These are phyloP conservation scores for Aethes cnicana DNA, from an alignment of 2,888 invertebrate species.

Conservation along the genomic window DNA sequence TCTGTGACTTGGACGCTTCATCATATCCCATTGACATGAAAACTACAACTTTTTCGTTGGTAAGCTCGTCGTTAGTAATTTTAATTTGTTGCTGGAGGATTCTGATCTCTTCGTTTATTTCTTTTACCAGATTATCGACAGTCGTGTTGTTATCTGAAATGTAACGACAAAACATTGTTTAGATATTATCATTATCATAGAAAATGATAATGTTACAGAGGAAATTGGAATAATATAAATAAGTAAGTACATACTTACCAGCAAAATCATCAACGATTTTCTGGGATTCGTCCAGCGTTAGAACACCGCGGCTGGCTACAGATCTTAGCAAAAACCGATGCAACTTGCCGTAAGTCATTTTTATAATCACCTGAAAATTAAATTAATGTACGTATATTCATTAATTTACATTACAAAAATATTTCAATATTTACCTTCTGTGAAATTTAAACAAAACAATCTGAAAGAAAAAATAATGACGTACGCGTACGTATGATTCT, in stretches of 20 bases:
- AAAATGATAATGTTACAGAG: no score
- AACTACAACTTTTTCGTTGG: conserved; percentile 61
- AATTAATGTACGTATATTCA: neutral
- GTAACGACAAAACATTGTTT: no score
- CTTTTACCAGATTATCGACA: conserved; percentile 53
- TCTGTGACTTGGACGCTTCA: conserved; percentile 66
- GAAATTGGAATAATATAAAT: neutral
- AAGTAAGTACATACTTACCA: conserved; percentile 40
- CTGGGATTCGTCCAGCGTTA: conserved; percentile 52
- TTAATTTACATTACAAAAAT: neutral
- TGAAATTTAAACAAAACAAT: no score
- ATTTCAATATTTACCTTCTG: conserved; percentile 2
- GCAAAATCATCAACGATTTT: conserved; percentile 43
- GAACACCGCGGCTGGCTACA: conserved; percentile 63
- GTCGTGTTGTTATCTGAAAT: conserved; percentile 49
- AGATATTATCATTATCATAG: no score
- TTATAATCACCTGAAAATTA: neutral
- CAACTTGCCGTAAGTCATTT: conserved; percentile 56
- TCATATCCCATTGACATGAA: conserved; percentile 66
- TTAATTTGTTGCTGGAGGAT: conserved; percentile 65
- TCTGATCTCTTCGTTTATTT: conserved; percentile 62
- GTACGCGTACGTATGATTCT: no score
- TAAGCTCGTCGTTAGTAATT: conserved; percentile 61
- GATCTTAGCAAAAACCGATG: conserved; percentile 65
- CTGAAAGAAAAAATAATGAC: no score